A percentile compares a stretch with the other conserved stretches of the same genome.
Conservation (phyloP, 1,140 invertebrate genomes). For the Trinorchestia longiramus region DNA sequence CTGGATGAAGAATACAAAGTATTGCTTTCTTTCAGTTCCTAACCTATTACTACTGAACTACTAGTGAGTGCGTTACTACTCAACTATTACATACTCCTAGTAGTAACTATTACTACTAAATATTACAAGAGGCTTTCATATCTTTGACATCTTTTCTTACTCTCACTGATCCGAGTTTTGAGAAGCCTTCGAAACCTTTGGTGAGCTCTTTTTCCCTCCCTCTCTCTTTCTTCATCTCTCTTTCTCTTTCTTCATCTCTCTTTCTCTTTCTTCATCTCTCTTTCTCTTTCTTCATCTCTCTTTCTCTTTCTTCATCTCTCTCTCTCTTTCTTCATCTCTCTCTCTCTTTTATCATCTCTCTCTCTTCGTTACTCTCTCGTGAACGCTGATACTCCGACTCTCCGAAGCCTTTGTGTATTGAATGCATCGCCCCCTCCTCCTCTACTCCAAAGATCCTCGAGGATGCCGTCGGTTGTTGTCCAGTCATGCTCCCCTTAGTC, state of each 20-base stretch:
- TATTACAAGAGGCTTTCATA: too few species aligned
- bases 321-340: neutral
- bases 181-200: too few species aligned
- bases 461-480: neutral
- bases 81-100: too few species aligned
- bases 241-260: neutral
- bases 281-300: too few species aligned
- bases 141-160: neutral
- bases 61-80: too few species aligned
- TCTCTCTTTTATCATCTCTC: too few species aligned
- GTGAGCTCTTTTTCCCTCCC: neutral
- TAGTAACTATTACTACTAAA: too few species aligned
- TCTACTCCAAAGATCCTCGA: neutral
- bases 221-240: neutral
- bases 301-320: neutral
- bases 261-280: neutral
- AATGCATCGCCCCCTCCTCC: neutral
- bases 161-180: neutral
- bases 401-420: neutral
- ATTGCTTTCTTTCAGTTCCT: too few species aligned
- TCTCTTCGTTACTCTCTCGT: too few species aligned
- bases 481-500: neutral
- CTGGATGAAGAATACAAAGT: too few species aligned
- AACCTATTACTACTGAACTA: too few species aligned
- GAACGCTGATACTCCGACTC: too few species aligned